phyloP scores from a whole-genome alignment of 2,888 invertebrate species.

The Noctua pronuba region DNA sequence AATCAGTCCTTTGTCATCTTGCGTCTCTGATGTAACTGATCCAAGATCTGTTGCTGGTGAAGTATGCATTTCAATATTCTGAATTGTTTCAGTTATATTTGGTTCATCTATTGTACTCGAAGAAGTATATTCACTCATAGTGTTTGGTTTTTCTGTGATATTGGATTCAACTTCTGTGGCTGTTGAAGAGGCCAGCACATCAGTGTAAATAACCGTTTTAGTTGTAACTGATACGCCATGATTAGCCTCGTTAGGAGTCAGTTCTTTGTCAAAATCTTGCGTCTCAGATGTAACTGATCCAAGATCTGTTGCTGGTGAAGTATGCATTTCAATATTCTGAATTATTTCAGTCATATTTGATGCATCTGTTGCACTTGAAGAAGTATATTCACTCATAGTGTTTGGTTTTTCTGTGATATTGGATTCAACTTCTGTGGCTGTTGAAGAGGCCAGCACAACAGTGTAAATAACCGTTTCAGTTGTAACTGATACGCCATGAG shows the following conservation, averaged over 20 bases:
- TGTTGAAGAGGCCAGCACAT: not conserved
- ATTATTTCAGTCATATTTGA: not conserved
- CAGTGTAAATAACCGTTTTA: not conserved
- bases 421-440: not conserved
- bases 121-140: not conserved
- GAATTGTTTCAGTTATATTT: not conserved
- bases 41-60: not conserved
- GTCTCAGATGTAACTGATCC: conserved; percentile 1
- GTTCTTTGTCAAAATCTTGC: conserved; percentile 5
- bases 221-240: conserved; percentile 11
- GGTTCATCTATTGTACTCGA: not conserved
- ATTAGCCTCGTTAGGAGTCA: not conserved
- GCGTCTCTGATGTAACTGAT: not conserved
- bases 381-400: not conserved
- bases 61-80: not conserved
- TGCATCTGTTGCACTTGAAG: not conserved
- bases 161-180: not conserved
- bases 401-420: conserved; percentile 10
- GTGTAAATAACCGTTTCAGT: too few relatives aligned
- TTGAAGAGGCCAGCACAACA: not conserved
- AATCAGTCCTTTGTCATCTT: not conserved
- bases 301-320: conserved; percentile 9
- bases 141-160: conserved; percentile 21
- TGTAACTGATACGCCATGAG: too few relatives aligned
- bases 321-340: conserved; percentile 4